Base-by-base conservation (phyloP, 2,888 invertebrate species). In the Cephus nigrinus region DNA sequence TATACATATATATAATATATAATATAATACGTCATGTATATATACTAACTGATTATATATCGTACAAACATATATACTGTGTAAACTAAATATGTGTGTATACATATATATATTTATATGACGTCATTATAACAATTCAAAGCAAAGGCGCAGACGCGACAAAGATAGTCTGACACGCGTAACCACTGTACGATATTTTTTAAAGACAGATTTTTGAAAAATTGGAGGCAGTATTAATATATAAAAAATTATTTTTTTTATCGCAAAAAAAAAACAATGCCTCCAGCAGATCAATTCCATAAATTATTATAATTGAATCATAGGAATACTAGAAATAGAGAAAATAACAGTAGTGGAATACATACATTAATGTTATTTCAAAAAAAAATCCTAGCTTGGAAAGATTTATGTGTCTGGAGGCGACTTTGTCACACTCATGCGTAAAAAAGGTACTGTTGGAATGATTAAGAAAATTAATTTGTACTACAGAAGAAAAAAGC, bases 31-130 rank as follows among this genome's bases (percentile, higher is more conserved):
- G 55, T 23, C 23, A 55, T 23, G 55, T 55, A 23, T 55, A 55
- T 55, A 55, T 23, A 71, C 71, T 71, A 71, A 69, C 76, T 76
- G 79, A 79, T 78, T 40, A 74, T 78, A 79, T 76, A 80, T 80
- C 78, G 78, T 80, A 82, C 79, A 82, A 82, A 82, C 80, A 78
- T 82, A 80, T 78, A 82, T 75, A 71, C 69, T 30, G 3, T 32
- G 69, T 69, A 32, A 31, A 69, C 15, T 71, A 71, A 4, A 32
- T n/a, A 69, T 69, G 31, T 69, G 69, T 71, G 31, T 71, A 23
- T 55, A 55, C 5, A 35, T 34, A 40, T 40, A 69, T 69, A 23
- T 55, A 55, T 55, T 34, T 34, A 23, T 55, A 23, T 55, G 23
- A 23, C 55, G 23, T 23, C 55, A 55, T 55, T 55, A 9, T 55